Percentiles rank a stretch among this genome's conserved stretches.
Evolutionary conservation across 30 jellyfish, hydroid and myxozoan species (phyloP).

Genomic region (Cassiopea xamachana): DNA sequence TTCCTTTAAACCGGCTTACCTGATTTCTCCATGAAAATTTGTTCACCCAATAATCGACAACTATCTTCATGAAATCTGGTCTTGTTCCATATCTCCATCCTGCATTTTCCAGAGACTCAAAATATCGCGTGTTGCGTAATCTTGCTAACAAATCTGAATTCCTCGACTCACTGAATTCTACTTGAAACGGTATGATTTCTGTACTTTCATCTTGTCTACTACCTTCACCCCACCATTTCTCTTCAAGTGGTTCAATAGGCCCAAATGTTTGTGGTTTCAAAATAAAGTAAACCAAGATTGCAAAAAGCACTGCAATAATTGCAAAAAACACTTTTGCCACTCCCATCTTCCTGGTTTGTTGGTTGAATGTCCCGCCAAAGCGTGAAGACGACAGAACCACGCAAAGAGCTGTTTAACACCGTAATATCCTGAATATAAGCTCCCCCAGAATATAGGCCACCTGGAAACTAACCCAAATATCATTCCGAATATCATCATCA

Average conservation of each 20-base stretch:
- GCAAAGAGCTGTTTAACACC: no score
- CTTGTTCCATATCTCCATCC: conserved; percentile 58
- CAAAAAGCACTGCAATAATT: background rate
- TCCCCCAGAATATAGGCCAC: no score
- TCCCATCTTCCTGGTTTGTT: background rate
- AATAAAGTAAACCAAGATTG: background rate
- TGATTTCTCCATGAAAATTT: conserved; percentile 58
- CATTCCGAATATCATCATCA: no score
- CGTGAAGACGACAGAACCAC: background rate
- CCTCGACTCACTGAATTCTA: conserved; percentile 4
- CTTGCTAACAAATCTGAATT: conserved; percentile 22
- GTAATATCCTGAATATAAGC: no score
- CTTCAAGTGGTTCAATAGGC: conserved; percentile 20
- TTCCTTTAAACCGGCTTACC: background rate
- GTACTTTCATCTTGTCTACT: conserved; percentile 27
- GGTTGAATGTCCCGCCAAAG: background rate
- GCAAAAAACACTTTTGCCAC: background rate
- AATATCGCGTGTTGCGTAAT: conserved; percentile 29
- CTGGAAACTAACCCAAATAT: no score
- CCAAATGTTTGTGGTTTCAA: conserved; percentile 12
- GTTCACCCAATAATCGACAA: conserved; percentile 53
- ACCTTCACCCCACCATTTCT: conserved; percentile 76
- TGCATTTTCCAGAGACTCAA: conserved; percentile 46
- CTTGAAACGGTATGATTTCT: conserved; percentile 36
- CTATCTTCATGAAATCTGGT: conserved; percentile 42